Conservation (phyloP, 2,797 vertebrate genomes). For the Micropoecilia bifurca region DNA sequence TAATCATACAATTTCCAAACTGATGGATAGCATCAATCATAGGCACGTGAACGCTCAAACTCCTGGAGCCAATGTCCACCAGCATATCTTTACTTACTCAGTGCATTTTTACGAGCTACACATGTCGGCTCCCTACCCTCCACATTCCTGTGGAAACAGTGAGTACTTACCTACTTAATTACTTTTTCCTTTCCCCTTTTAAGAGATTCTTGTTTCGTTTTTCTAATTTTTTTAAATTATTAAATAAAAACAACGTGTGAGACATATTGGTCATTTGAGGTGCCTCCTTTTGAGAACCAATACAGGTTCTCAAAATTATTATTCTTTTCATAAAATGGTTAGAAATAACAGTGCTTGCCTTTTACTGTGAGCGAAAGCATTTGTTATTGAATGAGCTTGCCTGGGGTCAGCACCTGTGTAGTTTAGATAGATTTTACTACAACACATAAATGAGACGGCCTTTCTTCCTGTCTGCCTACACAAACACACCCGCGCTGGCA, state of each 20-base stretch:
- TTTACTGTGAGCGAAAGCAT: neutral
- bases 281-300: neutral
- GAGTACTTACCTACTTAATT: neutral
- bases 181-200: neutral
- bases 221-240: neutral
- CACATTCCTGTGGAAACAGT: neutral
- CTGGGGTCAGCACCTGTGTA: neutral
- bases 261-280: neutral
- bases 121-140: neutral
- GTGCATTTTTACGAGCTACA: neutral
- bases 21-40: neutral
- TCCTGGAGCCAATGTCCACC: neutral
- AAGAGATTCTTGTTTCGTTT: neutral
- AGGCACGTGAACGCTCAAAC: neutral
- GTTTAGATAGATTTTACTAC: neutral
- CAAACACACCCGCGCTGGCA: conserved; percentile 56
- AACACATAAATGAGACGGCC: conserved; percentile 12
- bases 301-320: neutral
- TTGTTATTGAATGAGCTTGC: neutral
- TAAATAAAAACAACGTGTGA: neutral
- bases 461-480: conserved; percentile 4
- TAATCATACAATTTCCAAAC: neutral
- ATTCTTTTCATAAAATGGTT: neutral
- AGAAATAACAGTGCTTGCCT: neutral
- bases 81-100: neutral